Base-by-base conservation (phyloP, 2,888 invertebrate species). In the Trichopria drosophilae region DNA sequence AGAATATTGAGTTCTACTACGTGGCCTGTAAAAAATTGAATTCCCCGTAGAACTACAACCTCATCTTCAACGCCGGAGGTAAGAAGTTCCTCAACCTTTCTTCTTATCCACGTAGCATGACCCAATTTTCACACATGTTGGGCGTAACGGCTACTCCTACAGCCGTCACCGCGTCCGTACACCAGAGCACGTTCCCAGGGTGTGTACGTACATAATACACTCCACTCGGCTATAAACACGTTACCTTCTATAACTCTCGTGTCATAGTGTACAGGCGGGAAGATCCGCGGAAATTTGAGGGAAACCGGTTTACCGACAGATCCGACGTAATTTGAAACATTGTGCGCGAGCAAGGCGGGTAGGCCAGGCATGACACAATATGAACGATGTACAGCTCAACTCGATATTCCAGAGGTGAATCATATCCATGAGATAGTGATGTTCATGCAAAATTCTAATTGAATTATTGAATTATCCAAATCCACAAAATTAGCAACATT, bases 251-350 rank as follows among this genome's bases (percentile, higher is more conserved):
- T 58, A 58, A 57, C 58, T 57, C 48, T 44, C 34, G 37, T 41
- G 53, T 51, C 49, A 54, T 48, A 42, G 51, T 46, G 54, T 58
- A 54, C 53, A 51, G 58, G 58, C 57, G 31, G 56, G 52, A 56
- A 50, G 51, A 51, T 47, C 58, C 55, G 51, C 53, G 59, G 51
- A 56, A 60, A 60, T 60, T 58, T 57, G 56, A 60, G 54, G 59
- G n/a, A n/a, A n/a, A n/a, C n/a, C n/a, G n/a, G n/a, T n/a, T n/a
- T n/a, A n/a, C n/a, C n/a, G n/a, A n/a, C n/a, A n/a, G n/a, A n/a
- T n/a, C n/a, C n/a, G n/a, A n/a, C n/a, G n/a, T n/a, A n/a, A n/a
- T n/a, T n/a, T n/a, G n/a, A n/a, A n/a, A n/a, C n/a, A n/a, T n/a
- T n/a, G n/a, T n/a, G n/a, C n/a, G n/a, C n/a, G n/a, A n/a, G n/a